Percentiles rank a stretch among this genome's conserved stretches.
phyloP scores from a whole-genome alignment of 2,113 vertebrate species.

The Actenoides hombroni region DNA sequence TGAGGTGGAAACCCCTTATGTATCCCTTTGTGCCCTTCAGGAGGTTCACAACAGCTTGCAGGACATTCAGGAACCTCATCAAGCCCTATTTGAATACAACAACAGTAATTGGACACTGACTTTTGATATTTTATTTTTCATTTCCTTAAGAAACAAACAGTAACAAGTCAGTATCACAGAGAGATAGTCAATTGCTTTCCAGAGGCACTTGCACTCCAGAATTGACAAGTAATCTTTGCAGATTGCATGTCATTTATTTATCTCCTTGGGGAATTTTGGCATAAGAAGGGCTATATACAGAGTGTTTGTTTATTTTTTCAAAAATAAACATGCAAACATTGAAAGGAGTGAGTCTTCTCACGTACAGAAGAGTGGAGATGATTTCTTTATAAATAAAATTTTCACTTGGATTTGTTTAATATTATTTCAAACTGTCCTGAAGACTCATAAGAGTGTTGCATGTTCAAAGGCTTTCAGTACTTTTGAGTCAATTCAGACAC shows the following conservation, averaged over 20 bases:
- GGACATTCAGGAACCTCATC: background rate
- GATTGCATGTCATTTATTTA: background rate
- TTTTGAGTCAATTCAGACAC: slow-evolving; percentile 21
- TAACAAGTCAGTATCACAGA: background rate
- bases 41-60: background rate
- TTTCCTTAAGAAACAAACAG: background rate
- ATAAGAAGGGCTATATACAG: background rate
- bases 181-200: background rate
- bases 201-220: background rate
- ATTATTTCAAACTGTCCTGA: background rate
- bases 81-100: background rate
- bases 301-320: background rate
- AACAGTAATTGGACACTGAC: background rate
- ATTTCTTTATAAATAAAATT: background rate
- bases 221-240: background rate
- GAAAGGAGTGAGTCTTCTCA: background rate
- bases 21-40: background rate
- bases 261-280: background rate
- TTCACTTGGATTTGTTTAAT: background rate
- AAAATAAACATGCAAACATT: background rate
- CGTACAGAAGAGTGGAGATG: rapidly evolving
- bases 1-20: rapidly evolving
- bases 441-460: background rate
- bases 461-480: background rate
- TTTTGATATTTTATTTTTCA: background rate